Percentiles rank a stretch among this genome's conserved stretches.
Evolutionary conservation across 2,797 vertebrate species (phyloP).

Genomic region (Momotus momota): DNA sequence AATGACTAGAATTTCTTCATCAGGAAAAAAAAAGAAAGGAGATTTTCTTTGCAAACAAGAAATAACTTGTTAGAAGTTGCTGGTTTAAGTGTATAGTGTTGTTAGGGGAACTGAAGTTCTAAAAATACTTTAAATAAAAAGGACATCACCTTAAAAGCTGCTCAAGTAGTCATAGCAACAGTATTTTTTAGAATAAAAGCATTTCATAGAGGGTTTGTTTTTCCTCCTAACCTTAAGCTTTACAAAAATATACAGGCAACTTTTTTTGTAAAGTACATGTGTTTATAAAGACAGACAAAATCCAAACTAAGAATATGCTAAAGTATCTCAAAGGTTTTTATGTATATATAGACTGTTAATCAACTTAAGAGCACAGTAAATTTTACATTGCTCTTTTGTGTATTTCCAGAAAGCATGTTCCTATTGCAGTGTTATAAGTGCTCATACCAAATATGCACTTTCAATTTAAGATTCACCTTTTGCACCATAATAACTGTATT

Average conservation of each 20-base stretch:
- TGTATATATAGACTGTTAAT: not conserved
- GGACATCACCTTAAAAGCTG: constrained; percentile 68
- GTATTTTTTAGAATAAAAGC: constrained; percentile 36
- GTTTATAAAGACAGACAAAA: constrained; percentile 3
- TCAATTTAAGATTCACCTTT: not conserved
- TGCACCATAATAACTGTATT: not conserved
- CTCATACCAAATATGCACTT: not conserved
- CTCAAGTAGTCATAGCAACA: constrained; percentile 77
- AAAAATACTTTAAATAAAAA: constrained; percentile 75
- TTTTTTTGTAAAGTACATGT: not conserved
- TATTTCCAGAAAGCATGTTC: not conserved
- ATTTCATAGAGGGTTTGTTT: not conserved
- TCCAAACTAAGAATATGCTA: not conserved
- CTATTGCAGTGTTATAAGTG: not conserved
- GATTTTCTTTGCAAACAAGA: constrained; percentile 51
- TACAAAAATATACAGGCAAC: not conserved
- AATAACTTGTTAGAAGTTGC: constrained; percentile 49
- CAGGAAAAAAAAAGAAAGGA: not conserved
- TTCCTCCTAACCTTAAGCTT: constrained; percentile 9
- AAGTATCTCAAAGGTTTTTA: not conserved
- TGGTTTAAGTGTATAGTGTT: constrained; percentile 50
- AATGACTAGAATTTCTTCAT: not conserved
- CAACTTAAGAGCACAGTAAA: not conserved
- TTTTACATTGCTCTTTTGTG: not conserved
- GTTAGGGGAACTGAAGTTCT: constrained; percentile 74